Evolutionary conservation across 2,113 vertebrate genomes (phyloP), one percentile per base, ranked within the genome.

Genomic region (Myotis yumanensis): DNA sequence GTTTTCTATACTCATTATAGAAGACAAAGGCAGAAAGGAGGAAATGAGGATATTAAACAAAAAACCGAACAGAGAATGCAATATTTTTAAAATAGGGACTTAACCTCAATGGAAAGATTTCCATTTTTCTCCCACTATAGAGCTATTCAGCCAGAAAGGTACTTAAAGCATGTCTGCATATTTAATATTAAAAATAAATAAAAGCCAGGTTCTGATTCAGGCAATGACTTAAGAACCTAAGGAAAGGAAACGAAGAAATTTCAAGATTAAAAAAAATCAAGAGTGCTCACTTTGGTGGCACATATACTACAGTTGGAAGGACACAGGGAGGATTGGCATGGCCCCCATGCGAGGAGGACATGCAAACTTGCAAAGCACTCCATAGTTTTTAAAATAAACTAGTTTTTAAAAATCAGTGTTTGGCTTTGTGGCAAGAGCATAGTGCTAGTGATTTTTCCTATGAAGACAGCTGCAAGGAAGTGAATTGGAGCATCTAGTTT

Each of bases 111-210:
- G 75, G 48, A 86, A 85, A 77, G 94, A 66, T 51, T 59, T 95
- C 48, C 64, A 69, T 43, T 73, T 59, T 57, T 62, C 95, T 90
- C 69, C 66, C 9, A 73, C 68, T 91, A 84, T 11, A 12, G 85
- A 97, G 71, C n/a, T 90, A 82, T 93, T 92, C 62, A 90, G 22
- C 48, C 86, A 86, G 79, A 92, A 96, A 90, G 96, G 95, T 95
- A 93, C 93, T 85, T 91, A 85, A 79, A n/a, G 37, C 48, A 71
- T 86, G 95, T 46, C 89, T 95, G 93, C 90, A 57, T 77, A 91
- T 76, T 91, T 91, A 89, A 72, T 46, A 85, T 86, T 87, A 92
- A 89, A 93, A 62, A 11, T 7, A 96, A 97, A 91, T 96, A 94
- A 93, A 87, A 77, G 73, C 46, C 90, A 92, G 35, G 43, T 94